These are phyloP conservation scores for Dryobota labecula DNA, from an alignment of 2,888 invertebrate genomes.

Conservation along the genomic window DNA sequence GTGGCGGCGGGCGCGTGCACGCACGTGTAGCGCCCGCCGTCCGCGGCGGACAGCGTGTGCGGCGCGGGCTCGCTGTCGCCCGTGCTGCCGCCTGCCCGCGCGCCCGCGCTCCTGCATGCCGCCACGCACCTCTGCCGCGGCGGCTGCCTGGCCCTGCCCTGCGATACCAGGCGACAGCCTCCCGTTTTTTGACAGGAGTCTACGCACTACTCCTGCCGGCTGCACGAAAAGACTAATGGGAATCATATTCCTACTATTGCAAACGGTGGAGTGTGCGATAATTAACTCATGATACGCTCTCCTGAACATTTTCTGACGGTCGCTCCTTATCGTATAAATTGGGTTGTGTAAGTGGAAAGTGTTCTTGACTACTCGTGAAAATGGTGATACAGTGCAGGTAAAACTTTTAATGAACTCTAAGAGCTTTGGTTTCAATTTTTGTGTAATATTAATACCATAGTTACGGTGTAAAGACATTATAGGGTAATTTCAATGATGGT, in stretches of 20 bases:
- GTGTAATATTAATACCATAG: conserved; percentile 73
- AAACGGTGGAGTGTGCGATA: conserved; percentile 83
- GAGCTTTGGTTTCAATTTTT: conserved; percentile 84
- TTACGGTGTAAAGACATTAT: conserved; percentile 66
- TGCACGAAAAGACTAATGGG: conserved; percentile 86
- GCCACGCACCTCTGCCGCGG: conserved; percentile 83
- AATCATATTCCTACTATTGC: conserved; percentile 81
- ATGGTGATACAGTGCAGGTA: conserved; percentile 83
- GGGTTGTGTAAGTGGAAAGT: conserved; percentile 74
- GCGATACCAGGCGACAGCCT: conserved; percentile 75
- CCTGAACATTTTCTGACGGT: conserved; percentile 58
- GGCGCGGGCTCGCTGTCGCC: conserved; percentile 83
- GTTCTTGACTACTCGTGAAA: conserved; percentile 75
- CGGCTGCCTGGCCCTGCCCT: conserved; percentile 80
- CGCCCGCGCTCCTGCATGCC: conserved; percentile 82
- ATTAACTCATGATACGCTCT: conserved; percentile 64
- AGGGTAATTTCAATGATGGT: conserved; percentile 62
- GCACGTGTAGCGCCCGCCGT: conserved; percentile 90
- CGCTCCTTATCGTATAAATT: conserved; percentile 67
- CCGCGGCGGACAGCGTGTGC: conserved; percentile 83
- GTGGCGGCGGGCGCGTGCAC: conserved; percentile 91
- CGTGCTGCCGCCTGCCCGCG: conserved; percentile 81
- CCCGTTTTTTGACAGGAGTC: conserved; percentile 82
- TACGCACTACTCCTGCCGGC: conserved; percentile 78
- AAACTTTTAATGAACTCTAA: conserved; percentile 81